Evolutionary conservation across 2,888 invertebrate genomes (phyloP).

Genomic region (Monoplex corrugatus): DNA sequence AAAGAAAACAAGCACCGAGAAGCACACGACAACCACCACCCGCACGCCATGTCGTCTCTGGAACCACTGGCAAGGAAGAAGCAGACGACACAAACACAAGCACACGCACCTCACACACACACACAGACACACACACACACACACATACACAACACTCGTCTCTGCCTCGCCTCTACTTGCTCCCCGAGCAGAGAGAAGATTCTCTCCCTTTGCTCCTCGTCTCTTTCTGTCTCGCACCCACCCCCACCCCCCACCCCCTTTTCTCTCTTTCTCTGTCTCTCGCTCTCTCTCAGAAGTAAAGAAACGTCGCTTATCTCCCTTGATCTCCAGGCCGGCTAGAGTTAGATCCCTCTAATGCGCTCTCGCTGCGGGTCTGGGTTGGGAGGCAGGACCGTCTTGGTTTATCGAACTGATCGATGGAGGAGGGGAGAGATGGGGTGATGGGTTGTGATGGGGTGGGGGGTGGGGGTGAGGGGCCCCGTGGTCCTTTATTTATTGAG

Average conservation of each 20-base stretch:
- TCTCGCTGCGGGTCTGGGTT: background rate
- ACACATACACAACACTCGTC: too few species aligned
- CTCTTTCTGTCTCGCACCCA: background rate
- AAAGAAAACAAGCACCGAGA: too few species aligned
- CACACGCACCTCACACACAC: too few species aligned
- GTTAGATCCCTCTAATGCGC: constrained; percentile 26
- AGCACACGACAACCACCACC: too few species aligned
- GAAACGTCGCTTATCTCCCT: constrained; percentile 31
- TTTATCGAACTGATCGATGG: background rate
- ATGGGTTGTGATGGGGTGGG: too few species aligned
- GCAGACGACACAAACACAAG: too few species aligned
- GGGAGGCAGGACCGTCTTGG: background rate
- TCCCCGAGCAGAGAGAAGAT: too few species aligned
- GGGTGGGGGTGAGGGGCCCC: too few species aligned
- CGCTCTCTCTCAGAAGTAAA: background rate
- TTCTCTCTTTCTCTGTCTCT: background rate
- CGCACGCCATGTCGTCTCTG: too few species aligned
- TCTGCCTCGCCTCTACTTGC: too few species aligned
- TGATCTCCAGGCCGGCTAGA: background rate
- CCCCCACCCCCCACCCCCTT: background rate
- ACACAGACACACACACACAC: too few species aligned
- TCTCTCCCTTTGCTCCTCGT: background rate
- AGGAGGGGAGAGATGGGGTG: background rate
- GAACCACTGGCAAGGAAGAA: too few species aligned
- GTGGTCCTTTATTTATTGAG: background rate